These are phyloP conservation scores for Lagria hirta DNA, from an alignment of 2,888 invertebrate species.

Conservation along the genomic window DNA sequence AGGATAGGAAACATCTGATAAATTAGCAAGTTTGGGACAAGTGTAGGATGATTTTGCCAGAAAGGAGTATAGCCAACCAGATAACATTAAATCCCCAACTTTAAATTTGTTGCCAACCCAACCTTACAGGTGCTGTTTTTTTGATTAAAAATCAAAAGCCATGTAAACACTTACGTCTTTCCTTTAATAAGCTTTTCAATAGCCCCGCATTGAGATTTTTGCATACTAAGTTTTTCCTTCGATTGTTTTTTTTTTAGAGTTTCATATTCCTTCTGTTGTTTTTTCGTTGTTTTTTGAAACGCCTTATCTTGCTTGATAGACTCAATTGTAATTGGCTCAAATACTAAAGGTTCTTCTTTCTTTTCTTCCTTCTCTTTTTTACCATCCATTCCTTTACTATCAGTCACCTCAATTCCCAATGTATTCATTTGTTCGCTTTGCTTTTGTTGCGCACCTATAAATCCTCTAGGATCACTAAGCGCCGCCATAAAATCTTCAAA, in stretches of 20 bases:
- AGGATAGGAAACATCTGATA: no score
- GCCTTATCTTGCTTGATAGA: constrained; percentile 85
- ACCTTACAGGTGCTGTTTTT: no score
- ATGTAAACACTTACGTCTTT: constrained; percentile 74
- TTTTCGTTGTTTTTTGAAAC: constrained; percentile 88
- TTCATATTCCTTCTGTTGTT: constrained; percentile 95
- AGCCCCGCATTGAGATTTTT: constrained; percentile 87
- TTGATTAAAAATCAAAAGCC: constrained; percentile 3
- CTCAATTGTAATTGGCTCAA: constrained; percentile 89
- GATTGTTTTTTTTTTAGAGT: constrained; percentile 87
- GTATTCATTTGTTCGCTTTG: constrained; percentile 91
- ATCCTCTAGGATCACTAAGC: constrained; percentile 90
- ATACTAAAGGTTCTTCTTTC: constrained; percentile 76
- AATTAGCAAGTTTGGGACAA: no score
- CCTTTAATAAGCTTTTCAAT: constrained; percentile 94
- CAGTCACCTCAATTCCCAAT: constrained; percentile 80
- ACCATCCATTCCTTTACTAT: constrained; percentile 60
- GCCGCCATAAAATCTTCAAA: constrained; percentile 99
- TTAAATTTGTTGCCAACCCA: no score
- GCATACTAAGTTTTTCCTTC: constrained; percentile 88
- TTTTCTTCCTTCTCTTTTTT: constrained; percentile 69
- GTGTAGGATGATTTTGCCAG: no score
- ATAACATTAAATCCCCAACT: no score
- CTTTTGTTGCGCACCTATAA: constrained; percentile 84
- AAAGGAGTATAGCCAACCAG: no score